Evolutionary conservation across 92 coral and sea anemone species (phyloP), one percentile per base, ranked within the genome.

Genomic region (Zoanthus gigantus): DNA sequence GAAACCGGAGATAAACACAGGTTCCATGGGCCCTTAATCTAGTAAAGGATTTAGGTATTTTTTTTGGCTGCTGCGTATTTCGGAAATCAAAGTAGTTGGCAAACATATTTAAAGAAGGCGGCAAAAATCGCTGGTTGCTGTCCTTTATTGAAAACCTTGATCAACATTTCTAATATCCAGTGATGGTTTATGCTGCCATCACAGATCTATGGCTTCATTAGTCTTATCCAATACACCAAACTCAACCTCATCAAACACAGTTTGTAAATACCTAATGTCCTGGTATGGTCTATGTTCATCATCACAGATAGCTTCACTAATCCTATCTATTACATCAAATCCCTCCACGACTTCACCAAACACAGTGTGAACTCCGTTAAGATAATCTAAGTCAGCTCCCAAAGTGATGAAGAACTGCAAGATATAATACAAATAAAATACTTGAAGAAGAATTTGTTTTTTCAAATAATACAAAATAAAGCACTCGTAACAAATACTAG

Each of bases 261-360:
- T 94, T 56, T 96, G 96, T 76, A 60, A 11, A 57, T n/a, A 48
- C 99, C 99, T 95, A 68, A 97, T 95, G 77, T 97, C 99, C 87
- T 97, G 99, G 83, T 93, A 97, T 34, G 99, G 99, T 53, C 98
- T 91, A 90, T 95, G 93, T 11, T 90, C 79, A 52, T 97, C 98
- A 88, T 95, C 97, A 90, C 99, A 97, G n/a, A 97, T 97, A 23
- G 96, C 91, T 57, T 97, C 99, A 86, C 92, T 93, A 18, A 97
- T 89, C 89, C 93, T 97, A 37, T 95, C 97, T 89, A 97, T 90
- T 76, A 97, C 90, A 44, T 97, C 99, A 88, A 93, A 93, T 18
- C 98, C 98, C 85, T 97, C 99, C 13, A 95, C 95, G n/a, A 97
- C 97, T 83, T 97, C 99, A 87, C 96, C 99, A 95, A 95, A 95